phyloP scores from a whole-genome alignment of 2,113 vertebrate genomes.

The Spheniscus mendiculus region DNA sequence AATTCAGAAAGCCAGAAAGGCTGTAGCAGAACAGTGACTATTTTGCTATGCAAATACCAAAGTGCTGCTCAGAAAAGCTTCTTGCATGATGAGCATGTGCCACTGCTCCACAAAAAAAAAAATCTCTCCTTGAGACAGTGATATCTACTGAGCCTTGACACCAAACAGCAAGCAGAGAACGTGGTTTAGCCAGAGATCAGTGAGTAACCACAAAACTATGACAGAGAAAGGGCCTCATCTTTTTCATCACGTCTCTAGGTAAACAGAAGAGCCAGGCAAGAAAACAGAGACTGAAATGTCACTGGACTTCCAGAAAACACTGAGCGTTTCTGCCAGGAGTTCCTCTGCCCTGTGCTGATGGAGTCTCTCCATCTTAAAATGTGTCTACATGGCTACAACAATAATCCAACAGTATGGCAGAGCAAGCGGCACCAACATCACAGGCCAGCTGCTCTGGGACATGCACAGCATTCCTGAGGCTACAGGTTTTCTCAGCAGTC shows the following conservation, averaged over 20 bases:
- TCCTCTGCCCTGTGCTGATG: neutral
- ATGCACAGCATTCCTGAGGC: accelerated
- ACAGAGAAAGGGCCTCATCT: neutral
- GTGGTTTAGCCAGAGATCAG: neutral
- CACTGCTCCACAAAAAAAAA: neutral
- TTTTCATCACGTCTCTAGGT: neutral
- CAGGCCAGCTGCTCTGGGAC: neutral
- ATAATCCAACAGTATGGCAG: neutral
- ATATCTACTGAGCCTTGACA: neutral
- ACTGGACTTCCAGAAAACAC: neutral
- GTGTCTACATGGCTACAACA: accelerated
- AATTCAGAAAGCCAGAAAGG: neutral
- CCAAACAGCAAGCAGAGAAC: neutral
- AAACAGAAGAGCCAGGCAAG: neutral
- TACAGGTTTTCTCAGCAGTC: neutral
- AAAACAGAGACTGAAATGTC: neutral
- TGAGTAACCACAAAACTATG: neutral
- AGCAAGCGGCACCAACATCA: neutral
- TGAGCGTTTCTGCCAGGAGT: neutral
- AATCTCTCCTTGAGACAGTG: neutral
- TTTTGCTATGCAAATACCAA: neutral
- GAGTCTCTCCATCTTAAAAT: neutral
- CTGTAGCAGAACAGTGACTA: neutral
- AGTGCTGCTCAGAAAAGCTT: neutral
- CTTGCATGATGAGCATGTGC: neutral